phyloP scores from a whole-genome alignment of 2,113 vertebrate species.

The Sarotherodon lohbergeri region DNA sequence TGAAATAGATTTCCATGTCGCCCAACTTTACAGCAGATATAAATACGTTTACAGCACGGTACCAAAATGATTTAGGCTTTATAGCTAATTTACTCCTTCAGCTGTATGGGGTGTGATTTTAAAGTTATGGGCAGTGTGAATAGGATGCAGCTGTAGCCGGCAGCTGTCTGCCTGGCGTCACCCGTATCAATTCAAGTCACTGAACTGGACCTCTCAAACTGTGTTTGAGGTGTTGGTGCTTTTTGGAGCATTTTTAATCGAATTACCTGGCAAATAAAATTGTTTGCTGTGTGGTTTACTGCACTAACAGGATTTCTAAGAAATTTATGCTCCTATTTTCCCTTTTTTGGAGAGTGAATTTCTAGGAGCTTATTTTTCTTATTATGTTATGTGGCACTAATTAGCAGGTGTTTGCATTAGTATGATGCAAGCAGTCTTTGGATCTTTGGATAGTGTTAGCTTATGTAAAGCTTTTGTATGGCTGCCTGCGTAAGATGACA shows the following conservation, averaged over 20 bases:
- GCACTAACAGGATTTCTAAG: neutral
- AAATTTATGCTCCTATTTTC: neutral
- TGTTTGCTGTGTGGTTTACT: neutral
- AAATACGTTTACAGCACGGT: neutral
- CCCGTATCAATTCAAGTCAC: neutral
- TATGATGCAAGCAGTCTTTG: neutral
- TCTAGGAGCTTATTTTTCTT: neutral
- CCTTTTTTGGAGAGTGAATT: neutral
- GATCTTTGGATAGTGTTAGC: neutral
- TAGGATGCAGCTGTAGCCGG: neutral
- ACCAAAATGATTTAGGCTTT: neutral
- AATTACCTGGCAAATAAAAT: neutral
- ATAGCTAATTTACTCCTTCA: neutral
- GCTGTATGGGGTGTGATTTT: neutral
- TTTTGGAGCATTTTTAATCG: neutral
- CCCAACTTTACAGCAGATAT: neutral
- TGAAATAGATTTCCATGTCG: neutral
- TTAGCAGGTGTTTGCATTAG: neutral
- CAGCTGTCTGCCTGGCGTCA: neutral
- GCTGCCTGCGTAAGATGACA: neutral
- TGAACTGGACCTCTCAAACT: neutral
- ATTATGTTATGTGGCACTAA: neutral
- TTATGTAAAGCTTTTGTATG: neutral
- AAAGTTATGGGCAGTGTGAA: neutral
- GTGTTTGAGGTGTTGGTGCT: neutral